Base-by-base conservation (phyloP, 2,113 vertebrate genomes). In the Leuciscus idus region DNA sequence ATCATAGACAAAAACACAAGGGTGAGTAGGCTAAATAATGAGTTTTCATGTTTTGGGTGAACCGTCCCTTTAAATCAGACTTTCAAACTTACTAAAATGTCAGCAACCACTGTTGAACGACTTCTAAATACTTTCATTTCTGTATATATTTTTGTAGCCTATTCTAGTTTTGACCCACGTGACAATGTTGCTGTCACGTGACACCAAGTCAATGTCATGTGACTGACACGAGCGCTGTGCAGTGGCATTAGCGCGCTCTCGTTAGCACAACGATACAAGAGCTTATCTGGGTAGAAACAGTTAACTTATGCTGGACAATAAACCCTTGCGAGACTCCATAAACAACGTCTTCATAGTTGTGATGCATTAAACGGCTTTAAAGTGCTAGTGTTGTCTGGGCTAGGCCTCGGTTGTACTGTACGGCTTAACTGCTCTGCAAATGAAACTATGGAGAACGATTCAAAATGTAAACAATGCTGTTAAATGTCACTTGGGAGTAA, bases 141-240 rank as follows among this genome's bases (percentile, higher is more conserved):
- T 9, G 43, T 43, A 21, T 36, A 21, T 9, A 68, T 70, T 4
- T 39, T 70, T 70, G 39, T 8, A 43, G 39, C 7, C 39, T 70
- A 11, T 43, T 39, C 12, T 77, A 10, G 1, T 9, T 77, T 48
- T 50, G 19, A 52, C 26, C 17, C 50, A 84, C 8, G 50, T 73
- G 82, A 84, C 30, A 36, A 33, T 72, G 33, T 26, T 73, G 1
- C 2, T 26, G 84, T 90, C 91, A 91, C 75, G 70, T 91, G 91
- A 89, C 84, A 66, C 28, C 33, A 33, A 55, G 13, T 19, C 17
- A 6, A 48, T 48, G 66, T 91, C 90, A 91, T 85, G 89, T 91
- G 90, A 89, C 62, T 74, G 28, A 39, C 46, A 64, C n/a, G 30
- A 66, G 6, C 39, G 62, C 30, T 62, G 15, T 59, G 15, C 36